These are phyloP conservation scores for Abrostola tripartita DNA, from an alignment of 2,888 invertebrate species.

Conservation along the genomic window DNA sequence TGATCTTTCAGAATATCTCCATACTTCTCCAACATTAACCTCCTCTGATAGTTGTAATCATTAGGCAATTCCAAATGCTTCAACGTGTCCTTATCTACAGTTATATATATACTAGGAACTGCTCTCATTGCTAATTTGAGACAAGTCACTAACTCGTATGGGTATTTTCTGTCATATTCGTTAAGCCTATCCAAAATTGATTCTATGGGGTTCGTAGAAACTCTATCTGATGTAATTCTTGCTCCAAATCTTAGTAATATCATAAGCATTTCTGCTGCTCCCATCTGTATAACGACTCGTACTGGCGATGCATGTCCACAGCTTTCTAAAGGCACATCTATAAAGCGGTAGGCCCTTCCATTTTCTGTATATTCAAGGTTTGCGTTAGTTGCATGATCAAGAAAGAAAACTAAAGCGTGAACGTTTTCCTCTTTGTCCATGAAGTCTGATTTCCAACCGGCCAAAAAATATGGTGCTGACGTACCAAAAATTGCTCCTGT, in stretches of 20 bases:
- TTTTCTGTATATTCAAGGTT: conserved; percentile 87
- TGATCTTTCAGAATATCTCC: conserved; percentile 87
- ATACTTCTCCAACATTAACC: conserved; percentile 78
- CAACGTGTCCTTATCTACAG: conserved; percentile 74
- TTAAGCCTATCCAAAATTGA: conserved; percentile 90
- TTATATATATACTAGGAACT: conserved; percentile 88
- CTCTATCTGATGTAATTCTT: conserved; percentile 87
- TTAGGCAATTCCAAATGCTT: conserved; percentile 74
- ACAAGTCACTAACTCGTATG: conserved; percentile 91
- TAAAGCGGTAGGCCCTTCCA: conserved; percentile 86
- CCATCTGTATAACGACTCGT: conserved; percentile 92
- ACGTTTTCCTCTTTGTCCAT: conserved; percentile 93
- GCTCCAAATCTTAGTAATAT: conserved; percentile 93
- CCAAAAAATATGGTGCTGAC: conserved; percentile 93
- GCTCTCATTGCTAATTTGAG: conserved; percentile 91
- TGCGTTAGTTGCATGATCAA: conserved; percentile 92
- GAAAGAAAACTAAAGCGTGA: conserved; percentile 92
- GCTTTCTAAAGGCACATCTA: conserved; percentile 94
- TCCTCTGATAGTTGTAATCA: conserved; percentile 83
- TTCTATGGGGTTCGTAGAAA: conserved; percentile 89
- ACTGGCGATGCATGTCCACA: conserved; percentile 92
- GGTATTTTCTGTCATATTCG: conserved; percentile 90
- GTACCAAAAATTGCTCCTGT: conserved; percentile 94
- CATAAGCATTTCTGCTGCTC: conserved; percentile 92
- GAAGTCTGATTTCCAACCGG: conserved; percentile 96